phyloP scores from a whole-genome alignment of 2,797 vertebrate genomes.

The Aphelocoma californica region DNA sequence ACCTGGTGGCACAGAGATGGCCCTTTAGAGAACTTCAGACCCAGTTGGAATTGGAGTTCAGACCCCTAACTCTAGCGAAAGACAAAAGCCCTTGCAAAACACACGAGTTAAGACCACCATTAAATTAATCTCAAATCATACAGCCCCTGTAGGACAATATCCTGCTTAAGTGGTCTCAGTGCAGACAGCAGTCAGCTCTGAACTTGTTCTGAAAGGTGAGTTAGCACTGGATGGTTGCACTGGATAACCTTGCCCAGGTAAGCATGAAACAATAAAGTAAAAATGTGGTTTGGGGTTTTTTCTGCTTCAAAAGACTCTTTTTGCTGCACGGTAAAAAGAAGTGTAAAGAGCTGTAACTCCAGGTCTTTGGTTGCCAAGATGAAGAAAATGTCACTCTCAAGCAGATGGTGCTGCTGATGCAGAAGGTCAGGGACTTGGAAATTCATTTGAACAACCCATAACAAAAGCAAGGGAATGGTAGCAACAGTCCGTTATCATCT shows the following conservation, averaged over 20 bases:
- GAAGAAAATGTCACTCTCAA: conserved; percentile 48
- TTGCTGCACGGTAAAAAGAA: neutral
- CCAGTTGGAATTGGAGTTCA: neutral
- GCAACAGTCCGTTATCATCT: neutral
- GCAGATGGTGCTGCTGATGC: conserved; percentile 40
- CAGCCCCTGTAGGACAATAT: neutral
- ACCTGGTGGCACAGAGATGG: neutral
- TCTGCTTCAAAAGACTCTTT: neutral
- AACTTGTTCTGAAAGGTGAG: neutral
- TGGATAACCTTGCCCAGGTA: neutral
- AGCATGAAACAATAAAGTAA: neutral
- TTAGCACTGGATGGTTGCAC: neutral
- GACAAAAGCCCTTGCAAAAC: neutral
- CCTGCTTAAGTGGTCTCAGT: neutral
- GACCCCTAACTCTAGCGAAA: neutral
- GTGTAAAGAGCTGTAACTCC: neutral
- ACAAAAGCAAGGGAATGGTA: neutral
- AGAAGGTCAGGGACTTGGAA: conserved; percentile 44
- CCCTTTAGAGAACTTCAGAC: neutral
- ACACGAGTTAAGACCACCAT: neutral
- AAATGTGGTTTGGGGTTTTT: neutral
- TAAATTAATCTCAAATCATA: neutral
- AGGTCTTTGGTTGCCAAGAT: conserved; percentile 18
- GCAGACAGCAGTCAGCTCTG: neutral
- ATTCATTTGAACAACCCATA: neutral